Conservation (phyloP, 2,888 invertebrate genomes). For the Magallana nippona region DNA sequence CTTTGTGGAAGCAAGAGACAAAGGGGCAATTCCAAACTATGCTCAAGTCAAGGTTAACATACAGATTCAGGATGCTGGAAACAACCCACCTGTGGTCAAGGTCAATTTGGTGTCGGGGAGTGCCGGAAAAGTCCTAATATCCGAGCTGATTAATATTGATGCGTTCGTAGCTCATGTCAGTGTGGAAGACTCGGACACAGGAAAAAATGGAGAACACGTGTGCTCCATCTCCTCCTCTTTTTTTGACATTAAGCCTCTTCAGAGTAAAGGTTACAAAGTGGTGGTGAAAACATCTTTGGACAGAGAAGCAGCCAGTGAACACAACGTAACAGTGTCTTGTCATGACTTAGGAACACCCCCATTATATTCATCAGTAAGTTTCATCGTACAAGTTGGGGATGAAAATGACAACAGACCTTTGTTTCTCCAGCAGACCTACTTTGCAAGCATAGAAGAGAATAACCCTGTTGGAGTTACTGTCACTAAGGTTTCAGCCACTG, state of each 20-base stretch:
- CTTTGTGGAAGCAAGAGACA: slow-evolving; percentile 68
- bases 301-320: slow-evolving; percentile 63
- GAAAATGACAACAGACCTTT: slow-evolving; percentile 95
- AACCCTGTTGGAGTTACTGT: slow-evolving; percentile 82
- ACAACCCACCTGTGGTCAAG: slow-evolving; percentile 52
- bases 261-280: slow-evolving; percentile 71
- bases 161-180: slow-evolving; percentile 87
- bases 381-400: slow-evolving; percentile 84
- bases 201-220: slow-evolving; percentile 89
- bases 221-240: slow-evolving; percentile 57
- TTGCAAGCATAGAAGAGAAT: slow-evolving; percentile 65
- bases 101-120: slow-evolving; percentile 58
- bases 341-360: slow-evolving; percentile 82
- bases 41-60: slow-evolving; percentile 62
- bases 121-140: slow-evolving; percentile 56
- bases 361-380: slow-evolving; percentile 61
- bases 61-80: slow-evolving; percentile 56
- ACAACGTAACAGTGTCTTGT: slow-evolving; percentile 81
- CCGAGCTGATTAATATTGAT: slow-evolving; percentile 66
- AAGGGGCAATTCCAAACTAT: slow-evolving; percentile 61
- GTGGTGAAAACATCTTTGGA: slow-evolving; percentile 81
- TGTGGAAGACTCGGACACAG: slow-evolving; percentile 90
- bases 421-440: slow-evolving; percentile 82
- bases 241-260: slow-evolving; percentile 64
- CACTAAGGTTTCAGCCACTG: slow-evolving; percentile 90